These are phyloP conservation scores for Tetragonisca angustula DNA, from an alignment of 2,888 invertebrate species.

Conservation along the genomic window DNA sequence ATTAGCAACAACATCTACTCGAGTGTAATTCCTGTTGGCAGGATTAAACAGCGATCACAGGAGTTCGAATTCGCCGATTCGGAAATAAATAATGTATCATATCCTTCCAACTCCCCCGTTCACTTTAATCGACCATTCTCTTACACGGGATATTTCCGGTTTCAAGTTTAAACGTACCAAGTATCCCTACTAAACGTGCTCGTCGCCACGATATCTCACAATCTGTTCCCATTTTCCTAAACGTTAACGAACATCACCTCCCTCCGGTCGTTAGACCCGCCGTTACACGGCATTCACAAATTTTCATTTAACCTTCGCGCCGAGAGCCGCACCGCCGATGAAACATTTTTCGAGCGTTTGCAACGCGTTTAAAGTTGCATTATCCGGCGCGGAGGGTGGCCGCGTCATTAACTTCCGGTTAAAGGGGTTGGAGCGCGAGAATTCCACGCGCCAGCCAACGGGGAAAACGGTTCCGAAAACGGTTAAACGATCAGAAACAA, in stretches of 20 bases:
- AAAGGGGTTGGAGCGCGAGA: background rate
- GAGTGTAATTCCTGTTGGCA: no score
- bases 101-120: no score
- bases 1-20: no score
- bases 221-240: background rate
- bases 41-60: no score
- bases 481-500: slow-evolving; percentile 9
- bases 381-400: background rate
- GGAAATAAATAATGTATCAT: no score
- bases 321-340: background rate
- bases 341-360: slow-evolving; percentile 15
- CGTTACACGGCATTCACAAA: background rate
- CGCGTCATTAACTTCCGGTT: slow-evolving; percentile 32
- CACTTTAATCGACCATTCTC: no score
- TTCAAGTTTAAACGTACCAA: background rate
- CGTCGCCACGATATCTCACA: background rate
- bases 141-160: background rate
- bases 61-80: no score
- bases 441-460: background rate
- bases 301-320: slow-evolving; percentile 1
- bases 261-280: background rate
- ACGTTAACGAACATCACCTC: slow-evolving; percentile 4
- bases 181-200: background rate
- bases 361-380: slow-evolving; percentile 35
- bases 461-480: background rate